Conservation (phyloP, 2,888 invertebrate species). For the Drosophila prostipennis region DNA sequence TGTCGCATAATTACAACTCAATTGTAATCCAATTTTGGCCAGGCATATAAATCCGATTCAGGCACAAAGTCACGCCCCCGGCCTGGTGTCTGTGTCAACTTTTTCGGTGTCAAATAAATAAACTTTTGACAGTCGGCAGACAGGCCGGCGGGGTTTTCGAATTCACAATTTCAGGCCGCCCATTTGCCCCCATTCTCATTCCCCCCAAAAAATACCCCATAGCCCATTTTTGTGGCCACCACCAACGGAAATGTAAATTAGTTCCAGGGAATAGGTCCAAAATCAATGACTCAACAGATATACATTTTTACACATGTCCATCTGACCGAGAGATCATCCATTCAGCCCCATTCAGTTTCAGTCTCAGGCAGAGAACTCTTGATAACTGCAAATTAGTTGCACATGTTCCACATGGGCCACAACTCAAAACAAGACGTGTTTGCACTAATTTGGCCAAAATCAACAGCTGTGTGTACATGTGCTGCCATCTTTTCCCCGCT, state of each 20-base stretch:
- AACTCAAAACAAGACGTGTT: slow-evolving; percentile 72
- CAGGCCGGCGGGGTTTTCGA: slow-evolving; percentile 47
- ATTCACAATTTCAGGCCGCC: not conserved
- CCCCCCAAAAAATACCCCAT: not conserved
- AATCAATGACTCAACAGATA: slow-evolving; percentile 18
- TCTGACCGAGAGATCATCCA: slow-evolving; percentile 4
- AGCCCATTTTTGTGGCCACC: not conserved
- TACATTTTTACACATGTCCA: not conserved
- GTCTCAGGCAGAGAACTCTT: slow-evolving; percentile 20
- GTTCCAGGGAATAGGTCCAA: slow-evolving; percentile 6
- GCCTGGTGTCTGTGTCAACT: slow-evolving; percentile 74
- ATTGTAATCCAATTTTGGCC: slow-evolving; percentile 77
- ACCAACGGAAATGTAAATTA: slow-evolving; percentile 67
- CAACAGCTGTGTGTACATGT: slow-evolving; percentile 74
- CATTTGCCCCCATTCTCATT: too few relatives aligned
- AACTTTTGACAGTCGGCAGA: slow-evolving; percentile 77
- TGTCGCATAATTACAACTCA: slow-evolving; percentile 79
- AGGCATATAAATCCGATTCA: slow-evolving; percentile 73
- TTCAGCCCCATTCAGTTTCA: not conserved
- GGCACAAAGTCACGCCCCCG: slow-evolving; percentile 25
- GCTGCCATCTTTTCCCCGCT: slow-evolving; percentile 11
- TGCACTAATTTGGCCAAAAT: slow-evolving; percentile 79
- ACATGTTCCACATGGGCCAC: slow-evolving; percentile 65
- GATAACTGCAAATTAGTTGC: slow-evolving; percentile 76
- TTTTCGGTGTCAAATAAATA: slow-evolving; percentile 79